Percentiles rank a stretch among this genome's conserved stretches.
phyloP scores from a whole-genome alignment of 2,888 invertebrate genomes.

The Cancer borealis region DNA sequence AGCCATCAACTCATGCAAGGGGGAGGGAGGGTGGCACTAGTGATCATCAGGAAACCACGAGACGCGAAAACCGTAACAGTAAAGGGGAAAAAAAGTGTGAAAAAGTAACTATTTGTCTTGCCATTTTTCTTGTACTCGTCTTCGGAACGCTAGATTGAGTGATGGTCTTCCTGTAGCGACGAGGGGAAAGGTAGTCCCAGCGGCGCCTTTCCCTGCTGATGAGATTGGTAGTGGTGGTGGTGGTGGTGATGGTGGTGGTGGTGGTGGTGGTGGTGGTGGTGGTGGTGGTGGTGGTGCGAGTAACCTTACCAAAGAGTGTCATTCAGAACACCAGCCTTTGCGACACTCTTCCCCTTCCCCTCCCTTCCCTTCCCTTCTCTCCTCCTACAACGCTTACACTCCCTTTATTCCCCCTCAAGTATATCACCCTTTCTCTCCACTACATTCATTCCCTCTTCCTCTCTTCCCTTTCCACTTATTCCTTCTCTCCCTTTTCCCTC shows the following conservation, averaged over 20 bases:
- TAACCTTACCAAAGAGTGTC: neutral
- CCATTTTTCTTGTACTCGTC: neutral
- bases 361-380: neutral
- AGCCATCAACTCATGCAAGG: neutral
- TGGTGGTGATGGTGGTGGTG: neutral
- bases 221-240: neutral
- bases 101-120: too few species aligned
- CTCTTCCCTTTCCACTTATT: too few species aligned
- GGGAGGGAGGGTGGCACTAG: neutral
- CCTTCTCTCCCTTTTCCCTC: too few species aligned
- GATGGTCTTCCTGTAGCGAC: neutral
- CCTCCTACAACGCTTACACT: neutral
- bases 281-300: conserved; percentile 5
- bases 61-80: neutral
- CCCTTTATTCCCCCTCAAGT: too few species aligned
- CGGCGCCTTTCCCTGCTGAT: neutral
- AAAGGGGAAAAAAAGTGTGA: neutral
- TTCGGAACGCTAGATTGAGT: neutral
- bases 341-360: neutral
- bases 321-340: neutral
- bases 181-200: neutral
- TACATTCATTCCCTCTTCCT: too few species aligned
- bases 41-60: neutral
- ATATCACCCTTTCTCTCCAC: too few species aligned
- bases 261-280: neutral